Evolutionary conservation across 2,797 vertebrate species (phyloP).

Genomic region (Triplophysa yarkandensis): DNA sequence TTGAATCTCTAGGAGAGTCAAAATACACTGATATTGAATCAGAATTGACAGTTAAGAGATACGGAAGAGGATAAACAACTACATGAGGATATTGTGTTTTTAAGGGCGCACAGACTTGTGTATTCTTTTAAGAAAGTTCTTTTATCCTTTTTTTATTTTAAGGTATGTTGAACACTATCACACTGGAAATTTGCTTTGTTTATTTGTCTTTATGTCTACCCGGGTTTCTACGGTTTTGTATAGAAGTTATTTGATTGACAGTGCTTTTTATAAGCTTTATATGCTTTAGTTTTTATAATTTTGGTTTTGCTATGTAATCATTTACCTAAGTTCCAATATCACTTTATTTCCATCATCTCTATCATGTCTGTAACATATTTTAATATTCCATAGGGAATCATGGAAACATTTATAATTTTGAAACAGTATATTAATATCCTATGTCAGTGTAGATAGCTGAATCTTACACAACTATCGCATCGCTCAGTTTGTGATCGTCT

Average conservation of each 20-base stretch:
- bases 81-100: background rate
- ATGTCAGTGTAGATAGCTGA: background rate
- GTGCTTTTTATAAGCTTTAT: background rate
- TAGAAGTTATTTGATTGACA: constrained; percentile 52
- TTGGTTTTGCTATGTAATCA: background rate
- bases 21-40: constrained; percentile 11
- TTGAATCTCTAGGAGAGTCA: background rate
- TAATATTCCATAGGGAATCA: background rate
- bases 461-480: no score
- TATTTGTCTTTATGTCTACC: constrained; percentile 36
- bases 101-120: background rate
- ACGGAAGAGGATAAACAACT: background rate
- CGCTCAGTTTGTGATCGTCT: no score
- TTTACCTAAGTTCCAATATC: background rate
- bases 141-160: constrained; percentile 13
- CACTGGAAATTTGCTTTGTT: constrained; percentile 60
- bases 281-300: background rate
- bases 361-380: background rate
- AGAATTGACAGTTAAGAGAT: constrained; percentile 13
- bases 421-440: background rate
- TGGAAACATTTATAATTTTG: background rate
- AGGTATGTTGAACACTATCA: constrained; percentile 73
- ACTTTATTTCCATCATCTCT: background rate
- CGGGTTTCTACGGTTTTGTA: constrained; percentile 59
- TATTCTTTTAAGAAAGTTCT: constrained; percentile 14